A percentile compares a stretch with the other conserved stretches of the same genome.
Conservation (phyloP, 2,888 invertebrate genomes). For the Flexamia atlantica region DNA sequence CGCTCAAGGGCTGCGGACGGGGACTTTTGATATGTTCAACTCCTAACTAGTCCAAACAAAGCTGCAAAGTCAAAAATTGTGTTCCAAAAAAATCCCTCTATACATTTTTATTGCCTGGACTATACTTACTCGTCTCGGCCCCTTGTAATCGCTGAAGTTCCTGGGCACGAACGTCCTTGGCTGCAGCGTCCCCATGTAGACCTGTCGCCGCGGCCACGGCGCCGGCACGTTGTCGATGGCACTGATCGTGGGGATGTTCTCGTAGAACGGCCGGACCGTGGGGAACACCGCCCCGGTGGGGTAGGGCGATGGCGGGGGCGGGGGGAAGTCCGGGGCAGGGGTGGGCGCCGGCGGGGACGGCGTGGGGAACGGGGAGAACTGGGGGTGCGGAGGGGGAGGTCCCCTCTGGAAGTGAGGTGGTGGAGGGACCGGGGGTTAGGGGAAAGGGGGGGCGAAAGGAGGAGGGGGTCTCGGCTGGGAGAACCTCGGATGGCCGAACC, state of each 20-base stretch:
- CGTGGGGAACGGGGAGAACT: background rate
- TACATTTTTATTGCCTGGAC: no score
- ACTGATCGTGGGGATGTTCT: conserved; percentile 45
- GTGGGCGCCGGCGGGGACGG: background rate
- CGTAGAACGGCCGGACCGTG: conserved; percentile 15
- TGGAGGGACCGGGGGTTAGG: conserved; percentile 11
- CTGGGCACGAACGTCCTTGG: conserved; percentile 8
- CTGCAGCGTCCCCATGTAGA: background rate
- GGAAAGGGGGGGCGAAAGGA: conserved; percentile 5
- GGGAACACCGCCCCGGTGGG: conserved; percentile 7
- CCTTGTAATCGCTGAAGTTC: conserved; percentile 48
- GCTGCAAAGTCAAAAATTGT: no score
- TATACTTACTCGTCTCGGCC: conserved; percentile 41
- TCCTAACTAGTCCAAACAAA: no score
- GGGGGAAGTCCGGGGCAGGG: background rate
- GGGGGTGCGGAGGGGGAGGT: no score
- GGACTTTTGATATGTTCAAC: no score
- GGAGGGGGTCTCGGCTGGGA: background rate
- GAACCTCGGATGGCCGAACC: background rate
- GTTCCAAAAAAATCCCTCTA: no score
- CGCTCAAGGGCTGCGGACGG: no score
- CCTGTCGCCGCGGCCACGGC: conserved; percentile 29
- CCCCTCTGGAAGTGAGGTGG: background rate
- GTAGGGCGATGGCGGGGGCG: background rate
- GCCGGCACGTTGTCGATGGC: conserved; percentile 34